phyloP scores from a whole-genome alignment of 2,888 invertebrate genomes.

The Thymelicus sylvestris region DNA sequence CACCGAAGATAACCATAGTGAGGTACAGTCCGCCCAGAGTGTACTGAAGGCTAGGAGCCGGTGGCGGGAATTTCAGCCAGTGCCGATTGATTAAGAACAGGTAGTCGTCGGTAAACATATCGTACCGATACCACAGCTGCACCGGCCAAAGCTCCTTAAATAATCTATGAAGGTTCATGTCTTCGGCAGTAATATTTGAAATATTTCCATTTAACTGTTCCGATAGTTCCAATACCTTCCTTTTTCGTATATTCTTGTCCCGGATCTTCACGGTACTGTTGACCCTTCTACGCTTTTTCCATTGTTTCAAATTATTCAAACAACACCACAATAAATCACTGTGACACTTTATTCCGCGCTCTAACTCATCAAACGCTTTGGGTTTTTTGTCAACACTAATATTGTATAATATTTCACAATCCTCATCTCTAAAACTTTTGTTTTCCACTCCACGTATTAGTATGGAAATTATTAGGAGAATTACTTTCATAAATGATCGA shows the following conservation, averaged over 20 bases:
- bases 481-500: slow-evolving; percentile 56
- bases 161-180: slow-evolving; percentile 43
- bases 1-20: slow-evolving; percentile 86
- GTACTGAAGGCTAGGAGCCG: slow-evolving; percentile 83
- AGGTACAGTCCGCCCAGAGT: slow-evolving; percentile 86
- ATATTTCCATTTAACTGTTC: slow-evolving; percentile 38
- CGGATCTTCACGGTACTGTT: slow-evolving; percentile 31
- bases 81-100: slow-evolving; percentile 86
- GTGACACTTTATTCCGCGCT: slow-evolving; percentile 55
- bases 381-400: slow-evolving; percentile 49
- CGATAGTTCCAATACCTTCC: slow-evolving; percentile 46
- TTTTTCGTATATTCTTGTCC: slow-evolving; percentile 35
- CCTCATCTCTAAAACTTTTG: slow-evolving; percentile 45
- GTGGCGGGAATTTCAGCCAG: slow-evolving; percentile 89
- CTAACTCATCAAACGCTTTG: slow-evolving; percentile 43
- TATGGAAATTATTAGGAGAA: slow-evolving; percentile 57
- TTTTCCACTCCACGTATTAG: slow-evolving; percentile 60
- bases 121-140: slow-evolving; percentile 78
- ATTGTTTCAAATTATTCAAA: slow-evolving; percentile 65
- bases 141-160: slow-evolving; percentile 75
- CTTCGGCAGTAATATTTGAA: not conserved
- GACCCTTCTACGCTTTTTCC: slow-evolving; percentile 71
- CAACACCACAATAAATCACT: slow-evolving; percentile 62
- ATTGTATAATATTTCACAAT: slow-evolving; percentile 46
- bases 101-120: slow-evolving; percentile 84